Conservation (phyloP, 2,888 invertebrate species). For the Andrena bicolor region DNA sequence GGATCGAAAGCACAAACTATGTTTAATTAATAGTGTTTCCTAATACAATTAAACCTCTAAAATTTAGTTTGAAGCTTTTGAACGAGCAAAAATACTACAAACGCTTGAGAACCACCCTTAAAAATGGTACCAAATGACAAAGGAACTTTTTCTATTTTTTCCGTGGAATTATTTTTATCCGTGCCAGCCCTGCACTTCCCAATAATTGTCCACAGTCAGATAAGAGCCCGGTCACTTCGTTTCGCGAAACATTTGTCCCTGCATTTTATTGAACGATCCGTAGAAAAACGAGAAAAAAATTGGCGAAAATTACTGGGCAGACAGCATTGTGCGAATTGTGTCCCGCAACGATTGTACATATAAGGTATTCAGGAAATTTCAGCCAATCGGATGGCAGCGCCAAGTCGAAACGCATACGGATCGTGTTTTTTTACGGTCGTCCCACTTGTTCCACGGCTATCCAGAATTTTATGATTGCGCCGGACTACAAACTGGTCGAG, state of each 20-base stretch:
- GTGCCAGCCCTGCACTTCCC: no score
- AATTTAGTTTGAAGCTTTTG: no score
- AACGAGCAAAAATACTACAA: no score
- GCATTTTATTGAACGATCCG: not conserved
- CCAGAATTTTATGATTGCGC: conserved; percentile 62
- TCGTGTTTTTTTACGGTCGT: conserved; percentile 61
- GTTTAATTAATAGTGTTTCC: conserved; percentile 5
- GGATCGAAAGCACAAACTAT: not conserved
- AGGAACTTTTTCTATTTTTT: no score
- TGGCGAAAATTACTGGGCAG: not conserved
- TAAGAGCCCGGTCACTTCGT: not conserved
- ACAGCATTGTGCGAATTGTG: conserved; percentile 22
- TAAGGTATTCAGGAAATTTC: conserved; percentile 49
- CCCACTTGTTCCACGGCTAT: conserved; percentile 44
- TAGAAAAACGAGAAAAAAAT: not conserved
- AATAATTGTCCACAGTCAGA: not conserved
- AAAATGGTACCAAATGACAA: no score
- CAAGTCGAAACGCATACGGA: conserved; percentile 49
- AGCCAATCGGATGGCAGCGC: conserved; percentile 38
- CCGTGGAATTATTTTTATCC: no score
- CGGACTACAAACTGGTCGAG: conserved; percentile 47
- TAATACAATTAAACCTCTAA: not conserved
- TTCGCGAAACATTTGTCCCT: not conserved
- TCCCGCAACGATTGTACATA: conserved; percentile 29
- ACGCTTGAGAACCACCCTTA: no score